Evolutionary conservation across 2,888 invertebrate genomes (phyloP).

Genomic region (Ditula angustiorana): DNA sequence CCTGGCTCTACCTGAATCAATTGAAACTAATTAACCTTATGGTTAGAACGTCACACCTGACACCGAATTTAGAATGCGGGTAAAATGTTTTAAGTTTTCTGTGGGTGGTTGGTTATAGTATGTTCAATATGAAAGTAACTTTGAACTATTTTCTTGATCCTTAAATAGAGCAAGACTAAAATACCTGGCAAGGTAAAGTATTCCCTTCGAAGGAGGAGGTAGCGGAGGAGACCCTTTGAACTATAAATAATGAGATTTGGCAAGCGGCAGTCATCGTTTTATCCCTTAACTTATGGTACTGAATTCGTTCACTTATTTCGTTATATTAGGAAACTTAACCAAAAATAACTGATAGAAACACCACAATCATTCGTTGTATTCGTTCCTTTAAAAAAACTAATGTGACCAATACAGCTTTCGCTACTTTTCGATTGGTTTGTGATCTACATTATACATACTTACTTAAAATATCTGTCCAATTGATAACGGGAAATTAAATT

Average conservation of each 20-base stretch:
- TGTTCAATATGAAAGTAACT: conserved; percentile 46
- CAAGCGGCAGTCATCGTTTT: conserved; percentile 63
- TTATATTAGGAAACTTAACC: conserved; percentile 31
- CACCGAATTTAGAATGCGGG: background rate
- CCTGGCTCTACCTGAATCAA: conserved; percentile 60
- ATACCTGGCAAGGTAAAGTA: conserved; percentile 47
- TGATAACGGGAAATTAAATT: background rate
- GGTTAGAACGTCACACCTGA: conserved; percentile 51
- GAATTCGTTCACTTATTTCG: conserved; percentile 52
- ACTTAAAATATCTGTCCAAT: background rate
- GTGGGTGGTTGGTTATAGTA: background rate
- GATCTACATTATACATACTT: too few species aligned
- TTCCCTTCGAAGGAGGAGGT: conserved; percentile 56
- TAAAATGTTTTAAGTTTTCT: background rate
- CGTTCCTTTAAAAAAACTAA: too few species aligned
- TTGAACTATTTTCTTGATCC: conserved; percentile 44
- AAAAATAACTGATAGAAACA: too few species aligned
- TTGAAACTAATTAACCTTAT: conserved; percentile 75
- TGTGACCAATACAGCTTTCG: too few species aligned
- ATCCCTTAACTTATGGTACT: conserved; percentile 58
- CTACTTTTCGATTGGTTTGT: too few species aligned
- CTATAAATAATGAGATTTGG: conserved; percentile 72
- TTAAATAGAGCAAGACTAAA: conserved; percentile 41
- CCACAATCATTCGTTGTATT: too few species aligned
- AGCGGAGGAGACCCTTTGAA: conserved; percentile 63